Evolutionary conservation across 2,888 invertebrate species (phyloP), one percentile per base, ranked within the genome.

Genomic region (Phortica okadai): DNA sequence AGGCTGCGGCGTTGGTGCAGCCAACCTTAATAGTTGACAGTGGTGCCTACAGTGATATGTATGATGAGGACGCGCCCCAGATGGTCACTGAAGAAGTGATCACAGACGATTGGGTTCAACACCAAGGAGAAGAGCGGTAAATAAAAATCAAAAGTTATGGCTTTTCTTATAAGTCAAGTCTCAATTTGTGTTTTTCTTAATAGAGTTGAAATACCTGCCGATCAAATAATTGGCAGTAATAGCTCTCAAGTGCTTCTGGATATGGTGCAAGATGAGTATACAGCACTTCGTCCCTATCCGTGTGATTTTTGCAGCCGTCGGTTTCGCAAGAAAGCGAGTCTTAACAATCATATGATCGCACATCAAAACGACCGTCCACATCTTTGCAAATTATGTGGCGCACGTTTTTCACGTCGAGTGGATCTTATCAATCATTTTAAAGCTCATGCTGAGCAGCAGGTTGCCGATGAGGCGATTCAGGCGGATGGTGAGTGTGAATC

Each of bases 291-390:
- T 5, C 97, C 96, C 0, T 96, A 95, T 92, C 96, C 97, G 0
- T 97, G 97, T 89, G 96, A 97, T 90, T 96, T 96, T 90, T 97
- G 97, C 89, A 96, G 96, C 79, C 93, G 96, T 0, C 93, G 96
- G 79, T 97, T 97, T 90, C 94, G 96, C 62, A 96, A 96, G 89
- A 96, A 96, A 88, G 95, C 95, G 5, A 96, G 95, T 79, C 92
- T 97, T 0, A 95, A 96, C 94, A 96, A 95, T 90, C 97, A 97
- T 89, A 96, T 97, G 96, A 95, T 96, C 6, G 95, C 96, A 0
- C 96, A 97, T 91, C 96, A 96, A 91, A 96, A 95, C 70, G 96
- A 96, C 90, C 93, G 96, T 8, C 96, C 96, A 2, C 95, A 96
- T 89, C 94, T 95, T 14, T 97, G 96, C 89, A 96, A 96, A 90